phyloP scores from a whole-genome alignment of 2,113 vertebrate genomes.

The Chaetodon trifascialis region DNA sequence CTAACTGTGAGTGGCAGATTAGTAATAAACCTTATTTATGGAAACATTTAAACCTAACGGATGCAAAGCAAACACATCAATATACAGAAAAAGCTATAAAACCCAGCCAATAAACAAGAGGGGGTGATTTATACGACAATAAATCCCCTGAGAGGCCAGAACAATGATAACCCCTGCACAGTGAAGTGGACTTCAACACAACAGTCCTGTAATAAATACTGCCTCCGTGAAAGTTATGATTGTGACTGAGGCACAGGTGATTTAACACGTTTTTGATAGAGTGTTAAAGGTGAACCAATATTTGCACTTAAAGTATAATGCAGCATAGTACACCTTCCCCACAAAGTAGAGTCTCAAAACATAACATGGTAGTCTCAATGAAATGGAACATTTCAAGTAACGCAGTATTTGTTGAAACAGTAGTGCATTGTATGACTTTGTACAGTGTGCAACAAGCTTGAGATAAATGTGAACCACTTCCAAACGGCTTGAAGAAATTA shows the following conservation, averaged over 20 bases:
- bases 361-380: background rate
- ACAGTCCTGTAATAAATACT: background rate
- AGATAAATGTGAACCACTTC: too few relatives aligned
- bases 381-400: background rate
- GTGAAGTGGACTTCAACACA: background rate
- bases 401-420: background rate
- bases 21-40: constrained; percentile 29
- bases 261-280: background rate
- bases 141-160: background rate
- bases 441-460: too few relatives aligned
- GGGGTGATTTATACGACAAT: constrained; percentile 16
- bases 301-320: background rate
- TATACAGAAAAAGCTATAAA: constrained; percentile 46
- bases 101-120: constrained; percentile 2
- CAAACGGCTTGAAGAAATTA: too few relatives aligned
- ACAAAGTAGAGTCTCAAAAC: background rate
- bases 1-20: background rate
- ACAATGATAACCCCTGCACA: background rate
- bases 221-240: background rate
- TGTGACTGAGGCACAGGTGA: background rate
- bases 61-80: constrained; percentile 12
- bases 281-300: background rate
- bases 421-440: background rate
- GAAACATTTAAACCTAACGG: background rate
- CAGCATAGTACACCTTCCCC: background rate